Evolutionary conservation across 2,888 invertebrate species (phyloP), one percentile per base, ranked within the genome.

Genomic region (Drepanosiphum platanoidis): DNA sequence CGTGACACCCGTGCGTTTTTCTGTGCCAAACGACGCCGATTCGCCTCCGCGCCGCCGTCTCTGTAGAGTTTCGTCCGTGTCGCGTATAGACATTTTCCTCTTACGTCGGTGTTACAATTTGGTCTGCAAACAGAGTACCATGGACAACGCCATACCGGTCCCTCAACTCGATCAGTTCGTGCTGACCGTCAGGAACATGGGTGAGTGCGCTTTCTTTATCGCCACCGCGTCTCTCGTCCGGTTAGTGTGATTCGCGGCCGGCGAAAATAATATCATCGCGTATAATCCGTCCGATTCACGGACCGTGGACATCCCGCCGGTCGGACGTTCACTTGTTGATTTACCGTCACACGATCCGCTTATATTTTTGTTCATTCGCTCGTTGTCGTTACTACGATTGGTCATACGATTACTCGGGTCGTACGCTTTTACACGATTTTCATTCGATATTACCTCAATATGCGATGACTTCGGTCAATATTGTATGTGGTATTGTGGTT

Each of bases 91-190:
- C 68, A 68, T 79, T 79, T 68, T 68, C 4, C 11, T 64, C 9
- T 66, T 78, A 64, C 64, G 64, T 30, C 30, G 46, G 36, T 78
- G 27, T 34, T 66, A 68, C 36, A 68, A 32, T n/a, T 46, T 32
- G 8, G 68, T 68, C 18, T 22, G 27, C 39, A 64, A 39, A 39
- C 78, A 39, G 34, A 66, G 11, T 5, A 64, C 18, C 39, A 72
- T 72, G 81, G 61, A 82, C 22, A 72, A 27, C n/a, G 36, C 68
- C 30, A 77, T 77, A 7, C 5, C 58, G 34, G 58, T 84, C 15
- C 84, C 84, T 30, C 58, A 58, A n/a, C 77, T 84, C 13, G 77
- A 84, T 39, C 77, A 84, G 36, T 84, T 84, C 18, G 84, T 84
- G 15, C 5, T 75, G 68, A 70, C 84, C 15, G 84, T 84, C 58